Evolutionary conservation across 1,140 invertebrate species (phyloP).

Genomic region (Danaus plexippus): DNA sequence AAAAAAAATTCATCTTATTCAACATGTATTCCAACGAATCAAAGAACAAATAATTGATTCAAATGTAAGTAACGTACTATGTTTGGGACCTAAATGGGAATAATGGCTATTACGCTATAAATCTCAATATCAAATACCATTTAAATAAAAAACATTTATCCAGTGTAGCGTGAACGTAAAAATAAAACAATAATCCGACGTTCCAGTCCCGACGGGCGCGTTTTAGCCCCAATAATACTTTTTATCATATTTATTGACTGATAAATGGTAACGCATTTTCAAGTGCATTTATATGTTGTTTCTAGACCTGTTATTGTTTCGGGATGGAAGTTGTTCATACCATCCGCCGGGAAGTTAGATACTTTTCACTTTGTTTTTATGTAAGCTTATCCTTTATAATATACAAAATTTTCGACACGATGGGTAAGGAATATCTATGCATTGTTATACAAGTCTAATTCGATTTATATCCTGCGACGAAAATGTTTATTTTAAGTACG

Average conservation of each 20-base stretch:
- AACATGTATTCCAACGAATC: no score
- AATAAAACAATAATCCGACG: conserved; percentile 63
- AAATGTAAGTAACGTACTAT: no score
- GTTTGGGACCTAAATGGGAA: no score
- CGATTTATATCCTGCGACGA: background rate
- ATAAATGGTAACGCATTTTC: conserved; percentile 56
- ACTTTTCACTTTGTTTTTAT: no score
- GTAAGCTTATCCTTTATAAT: no score
- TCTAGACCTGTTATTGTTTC: conserved; percentile 25
- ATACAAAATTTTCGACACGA: no score
- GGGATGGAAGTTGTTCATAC: no score
- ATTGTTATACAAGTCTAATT: no score
- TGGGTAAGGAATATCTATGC: no score
- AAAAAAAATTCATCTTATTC: no score
- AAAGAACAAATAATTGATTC: no score
- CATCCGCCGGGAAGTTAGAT: no score
- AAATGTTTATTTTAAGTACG: conserved; percentile 3
- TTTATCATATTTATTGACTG: conserved; percentile 71
- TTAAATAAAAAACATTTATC: conserved; percentile 54
- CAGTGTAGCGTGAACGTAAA: conserved; percentile 50
- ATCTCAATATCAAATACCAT: conserved; percentile 52
- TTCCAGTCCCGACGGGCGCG: conserved; percentile 44
- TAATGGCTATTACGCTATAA: conserved; percentile 25
- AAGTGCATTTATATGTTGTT: conserved; percentile 62
- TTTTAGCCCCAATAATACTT: conserved; percentile 64